Percentiles rank a stretch among this genome's conserved stretches.
phyloP scores from a whole-genome alignment of 1,140 invertebrate genomes.

The Drosophila murphyi region DNA sequence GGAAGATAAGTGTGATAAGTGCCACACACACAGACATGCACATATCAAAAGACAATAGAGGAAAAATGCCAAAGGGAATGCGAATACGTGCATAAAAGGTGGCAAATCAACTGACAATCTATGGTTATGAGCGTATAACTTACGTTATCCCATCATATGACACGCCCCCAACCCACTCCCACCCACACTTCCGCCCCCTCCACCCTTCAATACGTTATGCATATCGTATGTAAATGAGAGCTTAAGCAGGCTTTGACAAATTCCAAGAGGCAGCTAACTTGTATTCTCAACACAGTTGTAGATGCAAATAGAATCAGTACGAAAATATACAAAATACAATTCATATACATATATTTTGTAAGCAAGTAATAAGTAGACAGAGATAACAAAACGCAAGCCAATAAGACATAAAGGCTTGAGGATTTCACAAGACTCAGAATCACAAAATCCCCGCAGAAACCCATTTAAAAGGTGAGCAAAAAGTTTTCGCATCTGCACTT shows the following conservation, averaged over 20 bases:
- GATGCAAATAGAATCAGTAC: slow-evolving; percentile 5
- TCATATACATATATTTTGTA: slow-evolving; percentile 13
- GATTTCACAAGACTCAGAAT: slow-evolving; percentile 1
- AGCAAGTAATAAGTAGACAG: background rate
- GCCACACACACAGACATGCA: slow-evolving; percentile 20
- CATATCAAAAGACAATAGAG: background rate
- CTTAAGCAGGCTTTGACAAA: slow-evolving; percentile 61
- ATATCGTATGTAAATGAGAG: slow-evolving; percentile 66
- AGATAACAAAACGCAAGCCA: background rate
- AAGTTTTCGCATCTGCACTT: background rate
- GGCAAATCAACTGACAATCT: slow-evolving; percentile 71
- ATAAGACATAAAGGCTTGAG: background rate
- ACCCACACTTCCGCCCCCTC: background rate
- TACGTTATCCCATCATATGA: slow-evolving; percentile 36
- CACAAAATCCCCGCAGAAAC: background rate
- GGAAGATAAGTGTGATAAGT: slow-evolving; percentile 50
- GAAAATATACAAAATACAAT: slow-evolving; percentile 24
- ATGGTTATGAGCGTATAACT: slow-evolving; percentile 63
- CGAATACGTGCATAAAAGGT: slow-evolving; percentile 43
- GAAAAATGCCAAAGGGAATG: slow-evolving; percentile 41
- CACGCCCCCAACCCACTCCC: background rate
- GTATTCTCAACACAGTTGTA: slow-evolving; percentile 15
- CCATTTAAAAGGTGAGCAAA: slow-evolving; percentile 21
- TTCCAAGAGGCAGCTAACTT: slow-evolving; percentile 25
- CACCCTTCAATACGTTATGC: slow-evolving; percentile 24